Percentiles rank a stretch among this genome's conserved stretches.
These are phyloP conservation scores for Mylabris sibirica DNA, from an alignment of 2,888 invertebrate genomes.

Conservation along the genomic window DNA sequence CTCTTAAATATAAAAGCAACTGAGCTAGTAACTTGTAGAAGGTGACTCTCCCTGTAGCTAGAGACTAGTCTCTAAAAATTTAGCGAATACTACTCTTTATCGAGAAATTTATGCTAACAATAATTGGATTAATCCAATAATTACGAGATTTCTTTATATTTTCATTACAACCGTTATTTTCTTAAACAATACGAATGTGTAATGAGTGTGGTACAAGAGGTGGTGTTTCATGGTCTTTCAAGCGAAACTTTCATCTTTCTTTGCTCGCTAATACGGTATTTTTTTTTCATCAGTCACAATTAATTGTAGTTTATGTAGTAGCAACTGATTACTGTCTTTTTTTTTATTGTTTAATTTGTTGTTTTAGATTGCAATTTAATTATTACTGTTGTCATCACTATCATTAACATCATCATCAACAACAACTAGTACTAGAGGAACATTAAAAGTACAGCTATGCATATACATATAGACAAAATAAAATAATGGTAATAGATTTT, in stretches of 20 bases:
- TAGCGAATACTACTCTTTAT: no score
- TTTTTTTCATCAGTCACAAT: background rate
- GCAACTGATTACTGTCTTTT: background rate
- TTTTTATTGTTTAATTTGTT: background rate
- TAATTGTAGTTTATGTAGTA: background rate
- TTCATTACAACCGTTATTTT: background rate
- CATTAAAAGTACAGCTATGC: background rate
- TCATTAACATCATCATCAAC: background rate
- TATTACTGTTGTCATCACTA: background rate
- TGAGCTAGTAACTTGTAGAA: no score
- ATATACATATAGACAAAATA: background rate
- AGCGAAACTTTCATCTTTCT: no score
- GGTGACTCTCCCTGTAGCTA: no score
- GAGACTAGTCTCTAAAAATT: no score
- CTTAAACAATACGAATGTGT: background rate
- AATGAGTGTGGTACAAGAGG: background rate
- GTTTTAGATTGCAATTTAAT: background rate
- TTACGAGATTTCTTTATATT: no score
- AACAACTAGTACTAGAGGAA: background rate
- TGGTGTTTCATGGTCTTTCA: no score
- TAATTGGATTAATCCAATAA: conserved; percentile 1
- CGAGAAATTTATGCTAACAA: no score
- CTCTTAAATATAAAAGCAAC: no score
- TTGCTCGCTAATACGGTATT: no score
- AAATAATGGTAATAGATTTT: no score